phyloP scores from a whole-genome alignment of 2,113 vertebrate genomes.

The Dipodomys spectabilis region DNA sequence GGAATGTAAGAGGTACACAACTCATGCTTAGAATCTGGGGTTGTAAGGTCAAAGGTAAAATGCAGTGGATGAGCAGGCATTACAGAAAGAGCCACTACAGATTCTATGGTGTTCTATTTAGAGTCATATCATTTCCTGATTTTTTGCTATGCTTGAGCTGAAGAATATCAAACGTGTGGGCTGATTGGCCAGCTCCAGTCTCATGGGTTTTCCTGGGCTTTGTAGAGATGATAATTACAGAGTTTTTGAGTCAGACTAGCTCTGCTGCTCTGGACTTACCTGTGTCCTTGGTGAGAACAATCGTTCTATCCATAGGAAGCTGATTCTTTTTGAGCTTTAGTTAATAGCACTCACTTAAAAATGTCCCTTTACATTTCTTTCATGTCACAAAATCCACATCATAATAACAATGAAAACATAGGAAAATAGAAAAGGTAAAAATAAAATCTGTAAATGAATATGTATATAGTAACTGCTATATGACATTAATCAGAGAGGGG shows the following conservation, averaged over 20 bases:
- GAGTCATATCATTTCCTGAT: neutral
- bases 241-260: neutral
- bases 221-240: neutral
- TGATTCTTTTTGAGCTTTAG: neutral
- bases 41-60: neutral
- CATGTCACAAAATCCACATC: neutral
- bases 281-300: neutral
- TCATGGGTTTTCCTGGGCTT: neutral
- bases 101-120: neutral
- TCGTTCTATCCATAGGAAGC: neutral
- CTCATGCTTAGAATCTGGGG: neutral
- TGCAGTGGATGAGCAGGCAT: neutral
- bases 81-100: neutral
- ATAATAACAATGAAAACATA: neutral
- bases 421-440: conserved; percentile 26
- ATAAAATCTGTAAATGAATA: neutral
- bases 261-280: neutral
- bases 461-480: neutral
- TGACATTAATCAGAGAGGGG: neutral
- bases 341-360: conserved; percentile 7
- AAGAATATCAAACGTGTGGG: neutral
- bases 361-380: neutral
- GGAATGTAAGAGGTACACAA: rapidly evolving
- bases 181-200: neutral
- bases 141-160: neutral